These are phyloP conservation scores for Paramormyrops hopkinsi DNA, from an alignment of 2,797 vertebrate species.

Conservation along the genomic window DNA sequence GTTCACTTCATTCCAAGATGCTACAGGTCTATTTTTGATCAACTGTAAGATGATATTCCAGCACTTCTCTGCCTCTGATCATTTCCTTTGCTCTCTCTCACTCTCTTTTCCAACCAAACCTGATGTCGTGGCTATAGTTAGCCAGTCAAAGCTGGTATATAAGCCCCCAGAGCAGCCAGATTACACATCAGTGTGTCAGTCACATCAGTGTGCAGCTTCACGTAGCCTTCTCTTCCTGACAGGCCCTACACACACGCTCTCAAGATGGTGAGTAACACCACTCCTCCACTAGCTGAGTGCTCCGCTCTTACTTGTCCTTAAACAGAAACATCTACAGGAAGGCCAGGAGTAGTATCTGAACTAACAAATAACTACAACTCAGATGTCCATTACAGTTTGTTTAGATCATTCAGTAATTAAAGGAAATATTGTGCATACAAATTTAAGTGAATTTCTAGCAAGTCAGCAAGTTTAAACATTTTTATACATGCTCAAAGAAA, in stretches of 20 bases:
- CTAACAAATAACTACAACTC: background rate
- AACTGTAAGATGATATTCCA: slow-evolving; percentile 50
- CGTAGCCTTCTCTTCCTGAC: slow-evolving; percentile 65
- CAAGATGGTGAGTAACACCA: slow-evolving; percentile 67
- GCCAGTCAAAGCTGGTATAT: slow-evolving; percentile 68
- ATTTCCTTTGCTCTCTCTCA: slow-evolving; percentile 55
- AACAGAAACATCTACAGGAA: background rate
- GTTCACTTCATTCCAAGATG: slow-evolving; percentile 70
- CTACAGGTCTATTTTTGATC: slow-evolving; percentile 60
- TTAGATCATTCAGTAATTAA: background rate
- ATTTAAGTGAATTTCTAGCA: background rate
- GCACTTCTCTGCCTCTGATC: slow-evolving; percentile 40
- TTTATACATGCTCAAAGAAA: background rate
- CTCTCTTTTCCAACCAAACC: slow-evolving; percentile 68
- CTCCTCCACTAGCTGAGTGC: background rate
- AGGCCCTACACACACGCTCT: slow-evolving; percentile 53
- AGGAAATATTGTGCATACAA: background rate
- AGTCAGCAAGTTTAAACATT: background rate
- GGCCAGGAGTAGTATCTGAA: background rate
- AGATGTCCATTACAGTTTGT: background rate
- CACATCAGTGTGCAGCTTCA: slow-evolving; percentile 53
- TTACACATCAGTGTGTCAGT: slow-evolving; percentile 60
- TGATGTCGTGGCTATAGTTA: slow-evolving; percentile 81
- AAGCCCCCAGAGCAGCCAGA: slow-evolving; percentile 58
- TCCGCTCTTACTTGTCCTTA: background rate